These are phyloP conservation scores for Oplegnathus fasciatus DNA, from an alignment of 2,113 vertebrate species.

Conservation along the genomic window DNA sequence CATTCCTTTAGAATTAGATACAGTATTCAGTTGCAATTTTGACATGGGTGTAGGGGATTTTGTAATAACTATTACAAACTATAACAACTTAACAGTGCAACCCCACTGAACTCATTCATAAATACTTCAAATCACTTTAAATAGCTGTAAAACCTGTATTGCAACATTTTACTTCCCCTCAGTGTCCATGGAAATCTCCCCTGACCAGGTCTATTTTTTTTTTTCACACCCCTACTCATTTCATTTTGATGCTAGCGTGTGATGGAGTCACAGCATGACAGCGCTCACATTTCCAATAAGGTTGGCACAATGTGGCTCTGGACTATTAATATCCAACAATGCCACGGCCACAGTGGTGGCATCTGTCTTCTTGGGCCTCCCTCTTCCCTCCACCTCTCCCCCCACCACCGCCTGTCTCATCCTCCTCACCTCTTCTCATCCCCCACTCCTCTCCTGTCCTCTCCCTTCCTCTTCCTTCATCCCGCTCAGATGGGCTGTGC, in stretches of 20 bases:
- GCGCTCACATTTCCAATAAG: slow-evolving; percentile 77
- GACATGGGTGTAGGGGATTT: not conserved
- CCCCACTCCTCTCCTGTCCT: not conserved
- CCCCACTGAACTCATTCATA: not conserved
- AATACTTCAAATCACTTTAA: slow-evolving; percentile 21
- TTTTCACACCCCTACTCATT: slow-evolving; percentile 74
- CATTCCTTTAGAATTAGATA: not conserved
- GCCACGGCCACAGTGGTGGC: slow-evolving; percentile 81
- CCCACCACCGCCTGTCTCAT: slow-evolving; percentile 23
- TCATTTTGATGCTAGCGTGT: slow-evolving; percentile 82
- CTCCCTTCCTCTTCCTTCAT: slow-evolving; percentile 34
- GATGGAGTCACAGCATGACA: slow-evolving; percentile 65
- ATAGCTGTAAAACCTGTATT: slow-evolving; percentile 8
- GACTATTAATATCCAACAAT: slow-evolving; percentile 84
- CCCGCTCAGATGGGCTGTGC: slow-evolving; percentile 68
- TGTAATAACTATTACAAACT: not conserved
- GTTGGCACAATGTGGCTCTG: slow-evolving; percentile 76
- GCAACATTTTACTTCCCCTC: slow-evolving; percentile 25
- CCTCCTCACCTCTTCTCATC: slow-evolving; percentile 35
- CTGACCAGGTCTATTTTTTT: slow-evolving; percentile 46
- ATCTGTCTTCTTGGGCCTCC: slow-evolving; percentile 79
- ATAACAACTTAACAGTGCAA: not conserved
- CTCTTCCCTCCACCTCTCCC: slow-evolving; percentile 8
- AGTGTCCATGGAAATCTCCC: slow-evolving; percentile 19
- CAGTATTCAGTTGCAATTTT: not conserved